These are phyloP conservation scores for Gryllus bimaculatus DNA, from an alignment of 1,140 invertebrate genomes.

Conservation along the genomic window DNA sequence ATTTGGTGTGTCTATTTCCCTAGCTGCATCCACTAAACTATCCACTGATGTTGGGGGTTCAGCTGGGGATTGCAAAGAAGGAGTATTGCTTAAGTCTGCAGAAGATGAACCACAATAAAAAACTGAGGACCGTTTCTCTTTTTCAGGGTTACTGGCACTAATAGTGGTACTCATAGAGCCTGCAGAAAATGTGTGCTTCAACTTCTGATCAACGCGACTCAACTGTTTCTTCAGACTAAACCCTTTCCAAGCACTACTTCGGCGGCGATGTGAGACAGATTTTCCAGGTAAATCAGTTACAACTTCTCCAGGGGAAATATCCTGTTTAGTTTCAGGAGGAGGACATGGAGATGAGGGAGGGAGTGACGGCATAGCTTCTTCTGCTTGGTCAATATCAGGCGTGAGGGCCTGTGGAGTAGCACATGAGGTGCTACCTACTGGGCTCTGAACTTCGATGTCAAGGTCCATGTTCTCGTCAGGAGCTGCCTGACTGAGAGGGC, in stretches of 20 bases:
- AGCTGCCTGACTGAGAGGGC: slow-evolving; percentile 7
- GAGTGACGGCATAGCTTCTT: slow-evolving; percentile 1
- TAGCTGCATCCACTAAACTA: neutral
- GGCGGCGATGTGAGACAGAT: slow-evolving; percentile 13
- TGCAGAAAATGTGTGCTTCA: slow-evolving; percentile 18
- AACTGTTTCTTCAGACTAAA: slow-evolving; percentile 71
- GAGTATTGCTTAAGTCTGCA: slow-evolving; percentile 10
- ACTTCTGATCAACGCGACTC: slow-evolving; percentile 46
- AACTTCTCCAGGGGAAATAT: neutral
- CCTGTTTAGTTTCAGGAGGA: neutral
- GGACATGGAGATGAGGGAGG: neutral
- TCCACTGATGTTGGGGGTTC: neutral
- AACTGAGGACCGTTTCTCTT: slow-evolving; percentile 14
- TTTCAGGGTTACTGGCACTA: neutral
- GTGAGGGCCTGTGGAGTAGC: neutral
- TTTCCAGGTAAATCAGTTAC: slow-evolving; percentile 12
- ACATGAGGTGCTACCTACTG: neutral
- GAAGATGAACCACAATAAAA: slow-evolving; percentile 13
- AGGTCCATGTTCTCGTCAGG: neutral
- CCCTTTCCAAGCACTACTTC: slow-evolving; percentile 36
- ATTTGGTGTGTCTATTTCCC: neutral
- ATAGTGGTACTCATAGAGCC: neutral
- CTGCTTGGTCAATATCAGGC: slow-evolving; percentile 13
- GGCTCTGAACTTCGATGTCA: neutral
- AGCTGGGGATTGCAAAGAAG: neutral